A percentile compares a stretch with the other conserved stretches of the same genome.
Conservation (phyloP, 35 echinoderm and acorn worm species). For the Heliocidaris erythrogramma region DNA sequence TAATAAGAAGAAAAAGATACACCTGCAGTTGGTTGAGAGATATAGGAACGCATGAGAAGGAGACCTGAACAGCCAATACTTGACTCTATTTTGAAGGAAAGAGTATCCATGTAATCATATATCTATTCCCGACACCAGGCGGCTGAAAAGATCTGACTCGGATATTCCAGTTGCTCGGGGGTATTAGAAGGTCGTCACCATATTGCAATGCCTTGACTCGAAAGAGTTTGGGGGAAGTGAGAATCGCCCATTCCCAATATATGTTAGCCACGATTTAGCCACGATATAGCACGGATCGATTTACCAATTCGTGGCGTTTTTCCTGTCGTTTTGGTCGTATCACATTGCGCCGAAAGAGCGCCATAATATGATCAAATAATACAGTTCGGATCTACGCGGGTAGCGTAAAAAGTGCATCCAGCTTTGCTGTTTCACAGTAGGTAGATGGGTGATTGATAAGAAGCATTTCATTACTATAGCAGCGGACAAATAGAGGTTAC, state of each 20-base stretch:
- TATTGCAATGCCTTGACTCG: not conserved
- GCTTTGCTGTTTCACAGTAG: not conserved
- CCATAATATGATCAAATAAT: slow-evolving; percentile 6
- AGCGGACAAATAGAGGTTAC: not conserved
- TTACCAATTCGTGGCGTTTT: not conserved
- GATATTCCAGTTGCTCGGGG: not conserved
- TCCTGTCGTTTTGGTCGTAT: not conserved
- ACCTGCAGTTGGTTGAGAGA: too few relatives aligned
- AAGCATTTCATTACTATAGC: not conserved
- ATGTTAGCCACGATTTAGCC: not conserved
- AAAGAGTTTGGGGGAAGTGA: not conserved
- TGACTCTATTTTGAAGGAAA: not conserved
- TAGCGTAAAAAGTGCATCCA: not conserved
- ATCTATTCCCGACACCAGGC: not conserved
- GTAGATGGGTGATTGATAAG: not conserved
- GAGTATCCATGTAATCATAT: not conserved
- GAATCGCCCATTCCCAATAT: not conserved
- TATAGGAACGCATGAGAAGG: not conserved
- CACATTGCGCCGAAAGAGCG: not conserved
- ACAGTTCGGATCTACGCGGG: not conserved
- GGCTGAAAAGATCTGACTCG: not conserved
- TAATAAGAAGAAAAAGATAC: too few relatives aligned
- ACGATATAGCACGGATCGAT: not conserved
- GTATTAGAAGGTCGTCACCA: not conserved
- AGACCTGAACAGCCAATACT: not conserved